A percentile compares a stretch with the other conserved stretches of the same genome.
These are phyloP conservation scores for Thalpophila matura DNA, from an alignment of 2,888 invertebrate genomes.

Conservation along the genomic window DNA sequence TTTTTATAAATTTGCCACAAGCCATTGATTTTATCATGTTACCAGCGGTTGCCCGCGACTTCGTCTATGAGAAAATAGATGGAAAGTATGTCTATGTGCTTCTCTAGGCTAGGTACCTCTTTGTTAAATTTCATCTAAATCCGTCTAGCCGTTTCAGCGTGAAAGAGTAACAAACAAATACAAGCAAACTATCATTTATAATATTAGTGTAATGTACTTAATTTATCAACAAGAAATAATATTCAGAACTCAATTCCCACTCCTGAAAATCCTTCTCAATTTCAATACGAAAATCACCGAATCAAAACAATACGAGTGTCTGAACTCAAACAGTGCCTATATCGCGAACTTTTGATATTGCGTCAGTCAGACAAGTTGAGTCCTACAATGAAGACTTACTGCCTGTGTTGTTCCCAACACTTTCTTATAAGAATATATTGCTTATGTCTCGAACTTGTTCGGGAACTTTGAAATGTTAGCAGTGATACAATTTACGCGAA, in stretches of 20 bases:
- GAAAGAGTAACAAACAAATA: too few relatives aligned
- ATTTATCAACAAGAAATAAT: background rate
- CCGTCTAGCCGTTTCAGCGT: too few relatives aligned
- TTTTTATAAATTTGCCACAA: too few relatives aligned
- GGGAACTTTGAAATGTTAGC: slow-evolving; percentile 70
- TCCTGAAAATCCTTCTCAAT: slow-evolving; percentile 7
- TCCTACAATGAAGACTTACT: slow-evolving; percentile 82
- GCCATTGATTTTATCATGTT: too few relatives aligned
- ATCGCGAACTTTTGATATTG: slow-evolving; percentile 71
- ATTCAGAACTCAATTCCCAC: background rate
- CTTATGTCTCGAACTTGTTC: slow-evolving; percentile 69
- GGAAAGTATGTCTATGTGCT: too few relatives aligned
- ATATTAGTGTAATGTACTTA: too few relatives aligned
- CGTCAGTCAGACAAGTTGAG: slow-evolving; percentile 67
- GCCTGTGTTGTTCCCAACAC: slow-evolving; percentile 75
- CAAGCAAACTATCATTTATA: too few relatives aligned
- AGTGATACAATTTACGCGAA: slow-evolving; percentile 73
- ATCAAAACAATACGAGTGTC: slow-evolving; percentile 30
- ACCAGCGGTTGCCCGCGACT: too few relatives aligned
- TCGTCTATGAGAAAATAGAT: too few relatives aligned
- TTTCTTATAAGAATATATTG: slow-evolving; percentile 86
- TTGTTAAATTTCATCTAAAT: too few relatives aligned
- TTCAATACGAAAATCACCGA: slow-evolving; percentile 13
- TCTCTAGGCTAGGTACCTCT: too few relatives aligned
- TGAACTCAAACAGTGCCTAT: slow-evolving; percentile 50